Conservation (phyloP, 2,888 invertebrate genomes). For the Flexamia atlantica region DNA sequence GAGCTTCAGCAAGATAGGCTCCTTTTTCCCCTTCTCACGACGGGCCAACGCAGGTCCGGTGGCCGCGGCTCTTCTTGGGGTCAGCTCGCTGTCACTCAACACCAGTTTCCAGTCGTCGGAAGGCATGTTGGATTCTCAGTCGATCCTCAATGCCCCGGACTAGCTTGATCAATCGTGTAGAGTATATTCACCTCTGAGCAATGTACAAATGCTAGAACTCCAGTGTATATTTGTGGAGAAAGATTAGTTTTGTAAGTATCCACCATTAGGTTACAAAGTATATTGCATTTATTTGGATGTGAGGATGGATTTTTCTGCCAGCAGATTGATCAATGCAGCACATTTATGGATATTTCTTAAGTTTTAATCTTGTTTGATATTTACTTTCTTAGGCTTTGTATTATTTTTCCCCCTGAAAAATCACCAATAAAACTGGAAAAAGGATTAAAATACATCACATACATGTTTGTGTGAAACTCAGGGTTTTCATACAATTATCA, state of each 20-base stretch:
- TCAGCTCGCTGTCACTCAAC: conserved; percentile 76
- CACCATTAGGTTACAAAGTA: background rate
- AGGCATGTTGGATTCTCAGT: conserved; percentile 83
- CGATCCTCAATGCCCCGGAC: conserved; percentile 83
- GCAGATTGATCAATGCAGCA: too few species aligned
- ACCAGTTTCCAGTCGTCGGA: conserved; percentile 80
- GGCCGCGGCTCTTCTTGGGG: conserved; percentile 75
- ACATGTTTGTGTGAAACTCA: too few species aligned
- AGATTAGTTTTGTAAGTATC: background rate
- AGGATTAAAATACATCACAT: too few species aligned
- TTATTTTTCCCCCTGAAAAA: too few species aligned
- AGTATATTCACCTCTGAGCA: background rate
- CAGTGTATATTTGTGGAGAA: background rate
- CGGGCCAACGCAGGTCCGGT: conserved; percentile 75
- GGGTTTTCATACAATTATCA: too few species aligned
- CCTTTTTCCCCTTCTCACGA: conserved; percentile 76
- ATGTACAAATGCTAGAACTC: background rate
- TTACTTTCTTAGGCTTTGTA: too few species aligned
- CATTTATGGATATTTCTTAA: too few species aligned
- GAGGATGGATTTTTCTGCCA: too few species aligned
- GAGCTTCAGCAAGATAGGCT: conserved; percentile 67
- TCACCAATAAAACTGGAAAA: too few species aligned
- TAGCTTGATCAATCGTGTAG: conserved; percentile 70
- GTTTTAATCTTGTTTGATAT: too few species aligned
- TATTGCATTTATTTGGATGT: background rate